Percentiles rank a stretch among this genome's conserved stretches.
Evolutionary conservation across 2,113 vertebrate genomes (phyloP).

Genomic region (Casuarius casuarius): DNA sequence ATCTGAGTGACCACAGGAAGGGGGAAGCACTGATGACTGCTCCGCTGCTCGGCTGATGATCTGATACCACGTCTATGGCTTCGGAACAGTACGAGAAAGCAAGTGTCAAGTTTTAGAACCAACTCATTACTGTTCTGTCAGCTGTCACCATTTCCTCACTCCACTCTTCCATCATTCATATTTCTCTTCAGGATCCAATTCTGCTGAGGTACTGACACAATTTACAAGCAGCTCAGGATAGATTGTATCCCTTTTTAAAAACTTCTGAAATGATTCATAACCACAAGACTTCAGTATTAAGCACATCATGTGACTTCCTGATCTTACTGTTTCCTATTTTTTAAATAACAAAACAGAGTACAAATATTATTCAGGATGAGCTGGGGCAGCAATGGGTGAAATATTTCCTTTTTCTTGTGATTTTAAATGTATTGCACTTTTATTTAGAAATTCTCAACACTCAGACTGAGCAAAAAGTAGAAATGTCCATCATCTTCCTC

Average conservation of each 20-base stretch:
- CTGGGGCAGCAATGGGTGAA: fast-evolving
- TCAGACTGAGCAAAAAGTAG: background rate
- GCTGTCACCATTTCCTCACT: background rate
- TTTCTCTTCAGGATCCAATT: background rate
- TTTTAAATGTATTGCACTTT: background rate
- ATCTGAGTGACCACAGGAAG: background rate
- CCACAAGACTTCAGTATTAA: background rate
- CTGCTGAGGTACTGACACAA: background rate
- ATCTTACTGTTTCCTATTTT: background rate
- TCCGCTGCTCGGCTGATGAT: background rate
- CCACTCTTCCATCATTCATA: slow-evolving; percentile 2
- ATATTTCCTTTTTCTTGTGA: background rate
- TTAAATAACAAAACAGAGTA: background rate
- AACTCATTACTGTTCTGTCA: background rate
- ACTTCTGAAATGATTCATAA: background rate
- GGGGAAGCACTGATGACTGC: background rate
- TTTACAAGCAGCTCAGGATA: background rate
- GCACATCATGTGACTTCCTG: background rate
- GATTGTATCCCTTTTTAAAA: background rate
- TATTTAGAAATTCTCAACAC: background rate
- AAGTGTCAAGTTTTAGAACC: slow-evolving; percentile 14
- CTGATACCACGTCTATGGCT: background rate
- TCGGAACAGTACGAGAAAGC: background rate
- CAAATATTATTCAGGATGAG: background rate
- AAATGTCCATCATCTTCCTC: background rate